Conservation (phyloP, 2,888 invertebrate species). For the Heliconius cydno region DNA sequence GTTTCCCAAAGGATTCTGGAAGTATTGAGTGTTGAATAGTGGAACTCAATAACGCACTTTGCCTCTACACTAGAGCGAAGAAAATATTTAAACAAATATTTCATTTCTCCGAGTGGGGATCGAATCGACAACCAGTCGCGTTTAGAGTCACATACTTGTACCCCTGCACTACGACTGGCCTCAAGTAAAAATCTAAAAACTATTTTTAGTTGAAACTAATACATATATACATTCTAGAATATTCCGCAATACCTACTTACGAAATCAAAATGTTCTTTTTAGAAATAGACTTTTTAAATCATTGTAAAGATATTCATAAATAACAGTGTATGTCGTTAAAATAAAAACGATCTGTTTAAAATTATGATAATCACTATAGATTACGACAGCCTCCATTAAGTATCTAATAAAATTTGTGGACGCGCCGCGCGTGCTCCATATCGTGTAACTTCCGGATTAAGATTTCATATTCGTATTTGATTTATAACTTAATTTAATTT, state of each 20-base stretch:
- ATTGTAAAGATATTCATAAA: not conserved
- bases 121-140: no score
- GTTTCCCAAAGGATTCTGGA: no score
- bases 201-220: not conserved
- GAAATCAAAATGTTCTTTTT: not conserved
- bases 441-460: conserved; percentile 2
- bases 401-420: not conserved
- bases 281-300: not conserved
- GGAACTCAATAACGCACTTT: no score
- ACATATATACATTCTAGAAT: not conserved
- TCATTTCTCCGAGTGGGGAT: no score
- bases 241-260: not conserved
- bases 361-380: not conserved
- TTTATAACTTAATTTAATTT: conserved; percentile 8
- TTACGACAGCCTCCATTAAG: conserved; percentile 2
- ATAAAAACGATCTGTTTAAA: not conserved
- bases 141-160: no score
- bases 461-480: not conserved
- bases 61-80: no score
- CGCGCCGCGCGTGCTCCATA: conserved; percentile 18
- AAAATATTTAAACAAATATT: no score
- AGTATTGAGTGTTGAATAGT: no score
- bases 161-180: no score
- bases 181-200: not conserved
- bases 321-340: not conserved